Percentiles rank a stretch among this genome's conserved stretches.
These are phyloP conservation scores for Desmophyllum pertusum DNA, from an alignment of 92 coral and sea anemone genomes.

Conservation along the genomic window DNA sequence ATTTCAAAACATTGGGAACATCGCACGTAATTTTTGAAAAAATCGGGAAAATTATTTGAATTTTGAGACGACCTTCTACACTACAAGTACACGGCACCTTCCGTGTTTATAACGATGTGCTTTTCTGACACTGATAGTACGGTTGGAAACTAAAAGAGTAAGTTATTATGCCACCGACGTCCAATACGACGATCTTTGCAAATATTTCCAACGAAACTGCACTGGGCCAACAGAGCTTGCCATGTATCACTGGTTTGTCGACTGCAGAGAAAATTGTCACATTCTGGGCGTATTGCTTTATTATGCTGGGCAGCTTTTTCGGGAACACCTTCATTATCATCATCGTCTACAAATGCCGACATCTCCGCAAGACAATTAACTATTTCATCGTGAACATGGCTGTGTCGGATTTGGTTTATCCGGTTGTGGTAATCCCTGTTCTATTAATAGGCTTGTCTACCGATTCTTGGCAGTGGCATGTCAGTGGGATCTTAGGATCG, in stretches of 20 bases:
- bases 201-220: neutral
- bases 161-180: neutral
- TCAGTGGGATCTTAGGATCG: neutral
- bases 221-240: neutral
- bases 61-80: no score
- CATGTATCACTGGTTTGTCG: neutral
- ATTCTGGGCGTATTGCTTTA: neutral
- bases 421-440: neutral
- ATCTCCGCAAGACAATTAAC: conserved; percentile 4
- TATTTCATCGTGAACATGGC: conserved; percentile 12
- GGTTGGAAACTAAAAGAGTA: neutral
- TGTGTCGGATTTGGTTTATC: neutral
- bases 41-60: no score
- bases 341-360: neutral
- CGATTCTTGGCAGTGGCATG: neutral
- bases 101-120: no score
- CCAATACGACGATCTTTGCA: neutral
- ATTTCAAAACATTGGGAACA: no score
- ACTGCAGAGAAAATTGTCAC: neutral
- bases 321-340: conserved; percentile 8
- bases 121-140: neutral
- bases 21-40: no score
- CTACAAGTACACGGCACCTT: no score
- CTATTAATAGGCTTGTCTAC: neutral
- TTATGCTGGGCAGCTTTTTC: neutral